Percentiles rank a stretch among this genome's conserved stretches.
These are phyloP conservation scores for Apostichopus parvimensis DNA, from an alignment of 35 echinoderm and acorn worm genomes.

Conservation along the genomic window DNA sequence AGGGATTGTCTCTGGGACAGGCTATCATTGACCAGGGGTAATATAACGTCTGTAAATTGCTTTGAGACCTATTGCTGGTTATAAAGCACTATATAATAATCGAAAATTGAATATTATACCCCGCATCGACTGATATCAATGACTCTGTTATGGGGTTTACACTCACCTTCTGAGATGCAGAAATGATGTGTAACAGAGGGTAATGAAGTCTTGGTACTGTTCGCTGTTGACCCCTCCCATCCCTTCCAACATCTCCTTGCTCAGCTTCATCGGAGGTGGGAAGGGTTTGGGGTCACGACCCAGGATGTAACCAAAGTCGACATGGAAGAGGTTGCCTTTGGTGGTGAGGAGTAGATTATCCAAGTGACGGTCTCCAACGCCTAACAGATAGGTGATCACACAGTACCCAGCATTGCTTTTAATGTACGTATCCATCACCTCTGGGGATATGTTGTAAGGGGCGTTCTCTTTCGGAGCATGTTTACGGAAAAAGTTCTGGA, in stretches of 20 bases:
- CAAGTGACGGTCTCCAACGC: constrained; percentile 92
- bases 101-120: no score
- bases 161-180: constrained; percentile 95
- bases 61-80: no score
- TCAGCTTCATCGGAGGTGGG: constrained; percentile 98
- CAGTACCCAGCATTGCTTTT: constrained; percentile 97
- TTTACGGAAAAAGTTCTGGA: constrained; percentile 91
- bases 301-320: constrained; percentile 98
- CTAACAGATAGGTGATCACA: constrained; percentile 96
- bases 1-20: no score
- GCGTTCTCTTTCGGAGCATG: constrained; percentile 69
- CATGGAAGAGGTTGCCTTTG: constrained; percentile 91
- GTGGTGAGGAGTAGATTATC: constrained; percentile 96
- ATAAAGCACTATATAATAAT: no score
- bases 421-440: constrained; percentile 97
- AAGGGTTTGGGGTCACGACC: constrained; percentile 96
- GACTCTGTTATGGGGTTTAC: no score
- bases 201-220: constrained; percentile 95
- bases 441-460: constrained; percentile 80
- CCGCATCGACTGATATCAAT: no score
- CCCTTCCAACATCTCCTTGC: constrained; percentile 98
- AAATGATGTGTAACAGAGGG: constrained; percentile 94
- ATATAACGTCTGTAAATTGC: no score
- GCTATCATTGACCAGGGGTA: no score
- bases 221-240: constrained; percentile 95